Evolutionary conservation across 1,140 invertebrate species (phyloP).

Genomic region (Grapholita molesta): DNA sequence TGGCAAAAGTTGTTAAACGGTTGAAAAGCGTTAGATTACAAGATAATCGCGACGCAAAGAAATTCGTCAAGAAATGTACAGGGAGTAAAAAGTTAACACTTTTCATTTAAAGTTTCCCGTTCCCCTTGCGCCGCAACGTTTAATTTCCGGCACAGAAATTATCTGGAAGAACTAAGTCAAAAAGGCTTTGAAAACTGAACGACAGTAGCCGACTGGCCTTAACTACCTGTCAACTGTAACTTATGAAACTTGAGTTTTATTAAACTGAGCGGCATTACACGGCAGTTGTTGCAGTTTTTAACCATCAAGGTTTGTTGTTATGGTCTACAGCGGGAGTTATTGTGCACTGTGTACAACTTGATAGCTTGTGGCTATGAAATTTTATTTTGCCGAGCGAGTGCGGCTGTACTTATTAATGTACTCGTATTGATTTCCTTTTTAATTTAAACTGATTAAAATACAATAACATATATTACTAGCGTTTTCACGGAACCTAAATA

Average conservation of each 20-base stretch:
- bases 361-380: neutral
- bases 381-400: neutral
- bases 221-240: slow-evolving; percentile 28
- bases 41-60: slow-evolving; percentile 42
- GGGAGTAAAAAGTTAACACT: slow-evolving; percentile 45
- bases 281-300: slow-evolving; percentile 13
- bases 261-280: slow-evolving; percentile 9
- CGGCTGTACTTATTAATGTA: neutral
- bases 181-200: slow-evolving; percentile 34
- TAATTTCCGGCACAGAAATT: slow-evolving; percentile 59
- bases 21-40: slow-evolving; percentile 33
- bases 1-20: slow-evolving; percentile 22
- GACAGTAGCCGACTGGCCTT: slow-evolving; percentile 25
- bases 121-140: slow-evolving; percentile 45
- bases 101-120: slow-evolving; percentile 59
- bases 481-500: too few species aligned
- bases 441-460: too few species aligned
- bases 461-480: too few species aligned
- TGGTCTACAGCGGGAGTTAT: neutral
- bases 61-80: slow-evolving; percentile 45
- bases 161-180: slow-evolving; percentile 51
- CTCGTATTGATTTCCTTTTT: too few species aligned
- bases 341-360: neutral
- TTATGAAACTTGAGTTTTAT: neutral
- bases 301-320: neutral